These are phyloP conservation scores for Stercorarius parasiticus DNA, from an alignment of 2,113 vertebrate species.

Conservation along the genomic window DNA sequence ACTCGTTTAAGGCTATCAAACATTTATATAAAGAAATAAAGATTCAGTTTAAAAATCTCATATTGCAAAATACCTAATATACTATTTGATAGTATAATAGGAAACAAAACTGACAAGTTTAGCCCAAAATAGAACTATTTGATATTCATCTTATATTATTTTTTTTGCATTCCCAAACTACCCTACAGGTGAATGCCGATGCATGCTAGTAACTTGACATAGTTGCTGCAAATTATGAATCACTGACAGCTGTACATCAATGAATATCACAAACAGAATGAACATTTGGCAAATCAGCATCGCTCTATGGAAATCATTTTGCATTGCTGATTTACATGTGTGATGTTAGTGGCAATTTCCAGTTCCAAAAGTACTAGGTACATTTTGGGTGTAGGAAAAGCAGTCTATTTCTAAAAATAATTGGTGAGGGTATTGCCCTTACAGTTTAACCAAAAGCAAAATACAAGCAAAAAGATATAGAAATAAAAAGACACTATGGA, in stretches of 20 bases:
- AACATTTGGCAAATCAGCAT: background rate
- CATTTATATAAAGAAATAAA: background rate
- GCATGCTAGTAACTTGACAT: background rate
- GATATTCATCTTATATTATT: background rate
- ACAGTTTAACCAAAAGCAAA: background rate
- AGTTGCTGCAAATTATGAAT: background rate
- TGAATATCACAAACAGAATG: background rate
- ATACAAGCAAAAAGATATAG: background rate
- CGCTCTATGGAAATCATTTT: background rate
- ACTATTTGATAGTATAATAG: background rate
- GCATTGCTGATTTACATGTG: background rate
- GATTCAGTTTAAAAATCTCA: background rate
- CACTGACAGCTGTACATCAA: background rate
- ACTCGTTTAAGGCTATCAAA: constrained; percentile 2
- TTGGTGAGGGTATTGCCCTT: background rate
- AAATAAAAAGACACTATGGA: background rate
- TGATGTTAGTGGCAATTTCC: background rate
- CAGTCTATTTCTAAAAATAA: background rate
- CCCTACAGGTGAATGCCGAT: background rate
- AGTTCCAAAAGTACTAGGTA: background rate
- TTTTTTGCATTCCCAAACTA: background rate
- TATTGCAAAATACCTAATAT: background rate
- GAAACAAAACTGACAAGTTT: background rate
- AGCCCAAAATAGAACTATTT: background rate
- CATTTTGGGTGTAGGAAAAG: background rate